phyloP scores from a whole-genome alignment of 1,140 invertebrate species.

The Lepidurus packardi region DNA sequence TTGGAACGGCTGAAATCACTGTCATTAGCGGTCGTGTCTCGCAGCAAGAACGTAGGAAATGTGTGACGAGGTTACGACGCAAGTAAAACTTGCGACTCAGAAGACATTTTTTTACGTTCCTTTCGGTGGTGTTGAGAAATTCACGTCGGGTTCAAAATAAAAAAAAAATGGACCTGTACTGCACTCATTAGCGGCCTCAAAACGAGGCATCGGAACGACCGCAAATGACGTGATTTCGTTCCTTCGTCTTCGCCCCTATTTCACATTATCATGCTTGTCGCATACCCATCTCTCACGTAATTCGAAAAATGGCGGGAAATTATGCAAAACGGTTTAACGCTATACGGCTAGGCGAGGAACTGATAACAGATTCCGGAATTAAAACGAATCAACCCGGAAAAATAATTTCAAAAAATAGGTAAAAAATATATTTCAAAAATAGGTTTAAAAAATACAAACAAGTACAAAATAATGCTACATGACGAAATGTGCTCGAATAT shows the following conservation, averaged over 20 bases:
- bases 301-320: neutral
- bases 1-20: neutral
- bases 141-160: neutral
- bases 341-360: neutral
- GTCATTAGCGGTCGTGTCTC: neutral
- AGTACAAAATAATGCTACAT: too few species aligned
- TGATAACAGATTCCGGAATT: neutral
- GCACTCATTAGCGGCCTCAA: neutral
- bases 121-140: neutral
- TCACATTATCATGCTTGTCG: neutral
- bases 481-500: too few species aligned
- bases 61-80: neutral
- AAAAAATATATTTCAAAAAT: too few species aligned
- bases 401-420: too few species aligned
- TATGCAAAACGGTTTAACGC: neutral
- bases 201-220: neutral
- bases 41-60: neutral
- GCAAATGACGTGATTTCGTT: neutral
- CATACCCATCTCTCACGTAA: neutral
- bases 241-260: neutral
- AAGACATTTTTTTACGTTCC: neutral
- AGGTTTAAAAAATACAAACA: too few species aligned
- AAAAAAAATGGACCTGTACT: neutral
- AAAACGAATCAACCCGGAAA: too few species aligned
- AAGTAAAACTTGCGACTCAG: neutral